Evolutionary conservation across 1,140 invertebrate species (phyloP).

Genomic region (Varroa destructor): DNA sequence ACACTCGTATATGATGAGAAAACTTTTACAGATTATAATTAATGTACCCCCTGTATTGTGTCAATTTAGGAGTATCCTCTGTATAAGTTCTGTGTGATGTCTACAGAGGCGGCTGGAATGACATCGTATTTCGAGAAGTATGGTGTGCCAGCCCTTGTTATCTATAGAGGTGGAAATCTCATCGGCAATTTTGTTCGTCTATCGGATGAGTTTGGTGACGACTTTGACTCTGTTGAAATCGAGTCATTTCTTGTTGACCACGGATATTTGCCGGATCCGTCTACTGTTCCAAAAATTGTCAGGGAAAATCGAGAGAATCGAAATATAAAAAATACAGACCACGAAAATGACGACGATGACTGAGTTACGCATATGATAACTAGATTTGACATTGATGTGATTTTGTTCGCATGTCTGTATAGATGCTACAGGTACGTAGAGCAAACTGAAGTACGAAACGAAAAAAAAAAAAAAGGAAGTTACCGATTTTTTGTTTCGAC

Average conservation of each 20-base stretch:
- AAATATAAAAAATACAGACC: conserved; percentile 10
- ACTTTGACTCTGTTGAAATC: conserved; percentile 78
- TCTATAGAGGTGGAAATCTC: conserved; percentile 75
- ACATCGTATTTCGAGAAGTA: conserved; percentile 39
- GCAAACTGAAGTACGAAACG: too few species aligned
- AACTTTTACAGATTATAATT: too few species aligned
- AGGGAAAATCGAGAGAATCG: not conserved
- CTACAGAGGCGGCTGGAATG: conserved; percentile 10
- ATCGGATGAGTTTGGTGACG: conserved; percentile 68
- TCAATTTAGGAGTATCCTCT: conserved; percentile 29
- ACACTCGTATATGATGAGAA: too few species aligned
- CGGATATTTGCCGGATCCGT: conserved; percentile 35
- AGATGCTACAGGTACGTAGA: too few species aligned
- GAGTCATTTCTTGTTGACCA: conserved; percentile 71
- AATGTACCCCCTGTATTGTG: too few species aligned
- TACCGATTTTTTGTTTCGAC: too few species aligned
- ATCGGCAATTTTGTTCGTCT: conserved; percentile 84
- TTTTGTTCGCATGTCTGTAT: too few species aligned
- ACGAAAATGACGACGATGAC: conserved; percentile 29
- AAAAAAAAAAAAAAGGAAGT: too few species aligned
- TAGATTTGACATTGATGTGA: too few species aligned
- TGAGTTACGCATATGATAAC: not conserved
- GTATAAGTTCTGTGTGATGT: conserved; percentile 24
- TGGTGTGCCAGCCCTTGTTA: conserved; percentile 77
- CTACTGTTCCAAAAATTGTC: conserved; percentile 31